These are phyloP conservation scores for Erpobdella octoculata DNA, from an alignment of 2,888 invertebrate genomes.

Conservation along the genomic window DNA sequence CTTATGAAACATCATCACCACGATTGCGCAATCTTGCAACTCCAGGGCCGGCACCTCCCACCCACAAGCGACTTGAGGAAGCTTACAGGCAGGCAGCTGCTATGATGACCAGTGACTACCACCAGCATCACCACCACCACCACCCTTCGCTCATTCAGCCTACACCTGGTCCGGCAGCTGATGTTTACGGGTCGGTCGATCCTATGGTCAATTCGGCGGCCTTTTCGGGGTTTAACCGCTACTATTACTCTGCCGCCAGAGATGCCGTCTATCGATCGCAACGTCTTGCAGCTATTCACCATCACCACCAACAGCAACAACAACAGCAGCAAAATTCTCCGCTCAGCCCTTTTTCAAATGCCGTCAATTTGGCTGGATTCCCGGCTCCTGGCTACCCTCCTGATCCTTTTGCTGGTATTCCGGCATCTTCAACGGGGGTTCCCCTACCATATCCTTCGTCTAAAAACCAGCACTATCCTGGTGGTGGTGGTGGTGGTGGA, in stretches of 20 bases:
- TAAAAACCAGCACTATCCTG: slow-evolving; percentile 11
- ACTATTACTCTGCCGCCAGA: slow-evolving; percentile 45
- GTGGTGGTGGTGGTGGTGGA: no score
- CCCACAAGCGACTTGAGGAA: slow-evolving; percentile 46
- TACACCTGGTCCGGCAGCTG: slow-evolving; percentile 28
- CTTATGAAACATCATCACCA: background rate
- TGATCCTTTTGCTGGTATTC: background rate
- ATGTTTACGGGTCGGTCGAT: slow-evolving; percentile 42
- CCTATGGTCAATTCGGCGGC: slow-evolving; percentile 43
- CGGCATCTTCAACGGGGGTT: background rate
- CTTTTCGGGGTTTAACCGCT: slow-evolving; percentile 42
- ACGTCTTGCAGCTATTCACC: slow-evolving; percentile 43
- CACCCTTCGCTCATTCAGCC: slow-evolving; percentile 39
- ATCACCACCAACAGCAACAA: slow-evolving; percentile 45
- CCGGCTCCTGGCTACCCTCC: background rate
- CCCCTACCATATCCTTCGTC: background rate
- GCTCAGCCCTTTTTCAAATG: slow-evolving; percentile 15
- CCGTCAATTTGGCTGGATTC: slow-evolving; percentile 11
- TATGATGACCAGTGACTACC: slow-evolving; percentile 32
- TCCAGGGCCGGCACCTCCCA: background rate
- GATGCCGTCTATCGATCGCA: slow-evolving; percentile 48
- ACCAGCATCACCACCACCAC: slow-evolving; percentile 42
- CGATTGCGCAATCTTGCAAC: slow-evolving; percentile 18
- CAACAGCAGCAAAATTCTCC: background rate
- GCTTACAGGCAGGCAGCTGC: slow-evolving; percentile 40